Base-by-base conservation (phyloP, 2,888 invertebrate species). In the Chloromyia formosa region DNA sequence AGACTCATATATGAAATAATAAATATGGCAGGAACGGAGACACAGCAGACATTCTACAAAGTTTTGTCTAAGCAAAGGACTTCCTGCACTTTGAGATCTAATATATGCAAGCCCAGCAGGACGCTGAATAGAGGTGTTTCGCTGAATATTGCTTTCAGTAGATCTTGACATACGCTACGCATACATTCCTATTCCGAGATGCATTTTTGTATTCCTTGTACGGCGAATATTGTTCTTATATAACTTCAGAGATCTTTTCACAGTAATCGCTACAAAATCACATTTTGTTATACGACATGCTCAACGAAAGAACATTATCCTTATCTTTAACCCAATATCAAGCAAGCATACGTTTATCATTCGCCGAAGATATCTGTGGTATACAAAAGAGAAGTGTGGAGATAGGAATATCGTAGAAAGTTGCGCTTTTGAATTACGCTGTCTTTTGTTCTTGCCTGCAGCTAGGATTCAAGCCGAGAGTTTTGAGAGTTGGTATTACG, bases 51-150 rank as follows among this genome's bases (percentile, higher is more conserved):
- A 58, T 58, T 58, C 20, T 22, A 22, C 18, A 58, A 58, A 58
- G 58, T 58, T 58, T 58, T 58, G 20, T 58, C 58, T 58, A 58
- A 58, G 58, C 58, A 58, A 58, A 58, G 27, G 49, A 49, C 49
- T 42, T 42, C 42, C 49, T 49, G 49, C 16, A n/a, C 49, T 49
- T 49, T 49, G 49, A n/a, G 14, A n/a, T 49, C 49, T 49, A 49
- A 49, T 49, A 49, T 49, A 49, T 49, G 49, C 49, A 49, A 2
- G 10, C 12, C 12, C 49, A 49, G 49, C 5, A 18, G 58, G 10
- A 58, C 22, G 7, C 18, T n/a, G 18, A 22, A 20, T 58, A 58
- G 12, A 12, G 18, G 16, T 18, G 53, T 16, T 53, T 53, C 53
- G n/a, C 12, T 53, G 53, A 35, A 35, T 35, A 35, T 35, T 35